Conservation (phyloP, 2,797 vertebrate genomes). For the Sparus aurata region DNA sequence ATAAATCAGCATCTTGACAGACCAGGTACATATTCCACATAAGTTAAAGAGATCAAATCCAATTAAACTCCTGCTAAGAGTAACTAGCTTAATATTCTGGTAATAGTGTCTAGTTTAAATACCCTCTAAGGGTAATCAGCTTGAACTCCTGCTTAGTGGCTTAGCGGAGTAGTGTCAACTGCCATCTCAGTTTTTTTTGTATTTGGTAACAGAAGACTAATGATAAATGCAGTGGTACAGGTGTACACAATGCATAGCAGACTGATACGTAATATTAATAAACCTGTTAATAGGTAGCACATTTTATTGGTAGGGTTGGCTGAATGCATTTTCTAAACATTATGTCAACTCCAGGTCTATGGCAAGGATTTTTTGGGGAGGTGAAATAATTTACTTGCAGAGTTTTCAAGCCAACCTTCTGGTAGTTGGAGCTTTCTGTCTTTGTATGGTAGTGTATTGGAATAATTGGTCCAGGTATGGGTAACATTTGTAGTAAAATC, state of each 20-base stretch:
- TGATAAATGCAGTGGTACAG: no score
- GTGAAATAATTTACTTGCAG: neutral
- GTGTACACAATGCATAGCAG: neutral
- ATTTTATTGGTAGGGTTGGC: no score
- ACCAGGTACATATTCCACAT: neutral
- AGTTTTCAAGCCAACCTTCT: neutral
- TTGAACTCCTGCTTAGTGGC: no score
- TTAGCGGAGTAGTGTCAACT: neutral
- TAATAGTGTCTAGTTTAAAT: no score
- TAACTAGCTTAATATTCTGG: neutral
- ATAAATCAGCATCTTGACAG: neutral
- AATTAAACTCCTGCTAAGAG: neutral
- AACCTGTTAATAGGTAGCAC: neutral
- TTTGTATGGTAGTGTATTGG: neutral
- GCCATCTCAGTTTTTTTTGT: neutral
- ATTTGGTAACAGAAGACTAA: neutral
- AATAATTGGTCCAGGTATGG: neutral
- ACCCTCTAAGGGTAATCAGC: no score
- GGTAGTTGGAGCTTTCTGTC: neutral
- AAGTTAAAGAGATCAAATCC: neutral
- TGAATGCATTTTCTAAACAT: neutral
- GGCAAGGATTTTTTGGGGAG: neutral
- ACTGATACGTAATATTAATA: neutral
- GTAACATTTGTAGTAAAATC: neutral
- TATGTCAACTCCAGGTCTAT: neutral